Evolutionary conservation across 2,113 vertebrate species (phyloP).

Genomic region (Lipophrys pholis): DNA sequence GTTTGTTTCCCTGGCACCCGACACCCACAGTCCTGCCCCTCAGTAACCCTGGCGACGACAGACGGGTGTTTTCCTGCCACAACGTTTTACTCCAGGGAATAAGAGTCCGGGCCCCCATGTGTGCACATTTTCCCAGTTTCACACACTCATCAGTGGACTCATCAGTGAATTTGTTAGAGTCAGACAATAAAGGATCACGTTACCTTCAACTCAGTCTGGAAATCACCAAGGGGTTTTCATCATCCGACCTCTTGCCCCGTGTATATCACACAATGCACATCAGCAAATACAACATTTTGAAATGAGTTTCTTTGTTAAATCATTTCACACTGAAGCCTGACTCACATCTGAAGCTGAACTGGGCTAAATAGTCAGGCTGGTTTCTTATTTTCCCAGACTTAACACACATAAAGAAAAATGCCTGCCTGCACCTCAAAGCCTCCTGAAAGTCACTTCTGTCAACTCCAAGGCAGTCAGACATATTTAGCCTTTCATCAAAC

Average conservation of each 20-base stretch:
- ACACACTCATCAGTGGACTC: slow-evolving; percentile 21
- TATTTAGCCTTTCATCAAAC: too few relatives aligned
- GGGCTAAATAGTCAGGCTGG: too few relatives aligned
- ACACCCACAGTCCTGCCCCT: slow-evolving; percentile 44
- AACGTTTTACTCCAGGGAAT: slow-evolving; percentile 25
- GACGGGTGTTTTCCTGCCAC: slow-evolving; percentile 51
- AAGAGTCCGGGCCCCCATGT: slow-evolving; percentile 2
- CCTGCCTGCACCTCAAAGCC: too few relatives aligned
- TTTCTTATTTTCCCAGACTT: too few relatives aligned
- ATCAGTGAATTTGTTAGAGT: slow-evolving; percentile 5
- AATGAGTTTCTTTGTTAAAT: too few relatives aligned
- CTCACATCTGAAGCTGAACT: too few relatives aligned
- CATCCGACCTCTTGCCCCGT: background rate
- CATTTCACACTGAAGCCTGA: too few relatives aligned
- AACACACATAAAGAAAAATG: too few relatives aligned
- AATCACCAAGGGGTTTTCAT: slow-evolving; percentile 8
- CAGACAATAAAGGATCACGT: slow-evolving; percentile 32
- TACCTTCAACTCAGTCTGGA: background rate
- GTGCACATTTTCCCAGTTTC: slow-evolving; percentile 16
- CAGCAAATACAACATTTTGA: too few relatives aligned
- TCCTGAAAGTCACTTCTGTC: too few relatives aligned
- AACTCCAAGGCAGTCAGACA: too few relatives aligned
- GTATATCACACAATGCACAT: background rate
- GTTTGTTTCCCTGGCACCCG: slow-evolving; percentile 68
- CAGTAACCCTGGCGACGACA: slow-evolving; percentile 52